Base-by-base conservation (phyloP, 37 sponge, comb jelly and placozoan genomes). In the Chondrilla cf. caribensis region DNA sequence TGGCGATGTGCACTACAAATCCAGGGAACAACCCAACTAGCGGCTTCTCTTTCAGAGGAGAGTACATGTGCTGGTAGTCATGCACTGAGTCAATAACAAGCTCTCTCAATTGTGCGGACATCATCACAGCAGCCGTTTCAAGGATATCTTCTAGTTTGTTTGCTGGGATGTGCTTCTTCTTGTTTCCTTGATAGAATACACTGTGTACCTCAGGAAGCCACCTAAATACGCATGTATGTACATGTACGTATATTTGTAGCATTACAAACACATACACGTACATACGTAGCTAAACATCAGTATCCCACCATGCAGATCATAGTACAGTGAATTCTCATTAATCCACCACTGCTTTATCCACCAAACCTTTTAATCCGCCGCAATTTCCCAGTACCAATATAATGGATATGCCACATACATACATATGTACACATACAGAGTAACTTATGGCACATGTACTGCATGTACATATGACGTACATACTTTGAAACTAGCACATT, bases 151-250 rank as follows among this genome's bases (percentile, higher is more conserved):
- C 94, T 54, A 98, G 80, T 24, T 89, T 77, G 65, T 89, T 47
- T 21, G 88, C 80, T 35, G 99, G 94, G 43, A 98, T 88, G 81
- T 84, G 89, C 84, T 89, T 93, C 41, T 86, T 73, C 89, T 93
- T 95, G 90, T 95, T 98, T 15, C 94, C 99, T 19, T 86, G 87
- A 60, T 91, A 98, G 88, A 95, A 98, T 25, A 95, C 91, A 78
- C 91, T 90, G 84, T 98, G 99, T n/a, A 98, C 90, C 47, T 89
- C 99, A 37, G 92, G 87, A 64, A 95, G 88, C 99, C 99, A 98
- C 65, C 96, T 98, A 81, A 32, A 32, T 32, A 70, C 40, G 18
- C 31, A 37, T 37, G 19, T 70, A 31, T 70, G 37, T 7, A 70
- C 72, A 70, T 37, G 72, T 31, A 70, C 72, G 31, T 31, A 70